A percentile compares a stretch with the other conserved stretches of the same genome.
Evolutionary conservation across 2,888 invertebrate species (phyloP).

Genomic region (Stenodera caucasica): DNA sequence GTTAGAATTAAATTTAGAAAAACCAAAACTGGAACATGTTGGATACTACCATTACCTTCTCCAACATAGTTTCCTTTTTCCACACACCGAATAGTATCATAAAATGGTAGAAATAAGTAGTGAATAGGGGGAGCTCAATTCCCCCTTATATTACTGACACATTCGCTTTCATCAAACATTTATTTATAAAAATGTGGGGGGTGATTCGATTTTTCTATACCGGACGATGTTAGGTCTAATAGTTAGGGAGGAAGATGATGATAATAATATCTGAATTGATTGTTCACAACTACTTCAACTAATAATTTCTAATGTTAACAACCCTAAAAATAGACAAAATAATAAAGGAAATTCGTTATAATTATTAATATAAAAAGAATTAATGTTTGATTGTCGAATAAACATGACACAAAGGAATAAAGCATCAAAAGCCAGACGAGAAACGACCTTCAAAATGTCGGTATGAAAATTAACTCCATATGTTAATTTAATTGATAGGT

Average conservation of each 20-base stretch:
- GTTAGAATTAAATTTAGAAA: not conserved
- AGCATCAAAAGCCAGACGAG: conserved; percentile 16
- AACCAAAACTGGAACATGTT: not conserved
- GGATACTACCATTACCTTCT: conserved; percentile 5
- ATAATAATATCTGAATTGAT: conserved; percentile 35
- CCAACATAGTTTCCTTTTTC: conserved; percentile 2
- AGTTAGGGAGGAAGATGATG: conserved; percentile 22
- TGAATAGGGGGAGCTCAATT: not conserved
- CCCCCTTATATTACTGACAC: not conserved
- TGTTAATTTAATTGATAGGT: conserved; percentile 24
- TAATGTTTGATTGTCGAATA: not conserved
- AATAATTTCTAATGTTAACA: not conserved
- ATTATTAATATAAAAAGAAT: not conserved
- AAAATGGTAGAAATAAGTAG: not conserved
- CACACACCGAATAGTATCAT: not conserved
- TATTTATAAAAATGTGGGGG: conserved; percentile 18
- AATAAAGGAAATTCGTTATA: too few relatives aligned
- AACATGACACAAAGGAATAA: not conserved
- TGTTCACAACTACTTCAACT: conserved; percentile 22
- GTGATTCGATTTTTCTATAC: conserved; percentile 19
- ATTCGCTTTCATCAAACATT: not conserved
- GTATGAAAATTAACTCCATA: conserved; percentile 24
- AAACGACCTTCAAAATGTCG: conserved; percentile 19
- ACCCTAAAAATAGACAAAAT: not conserved
- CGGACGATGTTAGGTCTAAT: conserved; percentile 18